These are phyloP conservation scores for Rana temporaria DNA, from an alignment of 2,113 vertebrate genomes.

Conservation along the genomic window DNA sequence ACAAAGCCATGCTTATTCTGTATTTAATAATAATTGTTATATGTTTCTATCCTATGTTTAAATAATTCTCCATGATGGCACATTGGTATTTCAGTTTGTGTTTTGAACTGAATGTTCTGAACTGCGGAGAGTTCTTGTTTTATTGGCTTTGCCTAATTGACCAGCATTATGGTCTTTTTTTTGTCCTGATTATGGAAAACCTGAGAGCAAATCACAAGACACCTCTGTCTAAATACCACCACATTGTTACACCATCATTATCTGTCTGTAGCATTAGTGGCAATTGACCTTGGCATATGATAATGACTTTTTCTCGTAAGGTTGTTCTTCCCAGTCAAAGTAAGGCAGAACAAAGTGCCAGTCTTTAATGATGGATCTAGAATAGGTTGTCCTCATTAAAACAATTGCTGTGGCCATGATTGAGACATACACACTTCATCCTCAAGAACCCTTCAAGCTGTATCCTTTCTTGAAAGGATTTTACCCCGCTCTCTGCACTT, in stretches of 20 bases:
- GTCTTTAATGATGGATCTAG: conserved; percentile 53
- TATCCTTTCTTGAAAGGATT: conserved; percentile 58
- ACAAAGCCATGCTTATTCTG: no score
- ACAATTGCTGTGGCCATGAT: conserved; percentile 25
- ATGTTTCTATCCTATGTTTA: no score
- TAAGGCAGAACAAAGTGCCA: conserved; percentile 50
- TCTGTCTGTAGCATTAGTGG: conserved; percentile 64
- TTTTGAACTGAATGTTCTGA: conserved; percentile 6
- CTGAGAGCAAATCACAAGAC: conserved; percentile 64
- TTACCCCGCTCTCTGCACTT: conserved; percentile 51
- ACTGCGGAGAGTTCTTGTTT: conserved; percentile 62
- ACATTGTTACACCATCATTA: conserved; percentile 57
- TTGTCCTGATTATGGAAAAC: conserved; percentile 67
- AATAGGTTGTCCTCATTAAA: conserved; percentile 59
- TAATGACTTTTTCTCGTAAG: conserved; percentile 64
- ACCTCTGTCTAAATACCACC: conserved; percentile 62
- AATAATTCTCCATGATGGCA: not conserved
- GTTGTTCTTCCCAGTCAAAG: conserved; percentile 55
- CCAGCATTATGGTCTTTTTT: conserved; percentile 65
- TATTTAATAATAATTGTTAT: no score
- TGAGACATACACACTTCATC: conserved; percentile 39
- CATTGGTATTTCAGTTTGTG: not conserved
- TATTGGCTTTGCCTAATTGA: conserved; percentile 70
- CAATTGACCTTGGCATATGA: conserved; percentile 62
- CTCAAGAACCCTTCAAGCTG: conserved; percentile 48